Evolutionary conservation across 2,113 vertebrate genomes (phyloP).

Genomic region (Petrocephalus zakoni): DNA sequence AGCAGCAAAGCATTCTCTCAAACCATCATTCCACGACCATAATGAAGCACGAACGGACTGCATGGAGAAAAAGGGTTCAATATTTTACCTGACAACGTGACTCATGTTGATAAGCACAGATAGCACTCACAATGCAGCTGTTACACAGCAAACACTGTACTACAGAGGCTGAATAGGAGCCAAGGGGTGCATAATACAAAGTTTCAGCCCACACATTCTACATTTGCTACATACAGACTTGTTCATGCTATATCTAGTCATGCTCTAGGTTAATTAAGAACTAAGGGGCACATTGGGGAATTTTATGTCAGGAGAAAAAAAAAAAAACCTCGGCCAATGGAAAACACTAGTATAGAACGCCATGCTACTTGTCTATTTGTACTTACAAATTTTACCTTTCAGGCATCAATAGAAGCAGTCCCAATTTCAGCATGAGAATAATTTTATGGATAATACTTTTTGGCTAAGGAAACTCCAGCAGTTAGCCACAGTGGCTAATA

Average conservation of each 20-base stretch:
- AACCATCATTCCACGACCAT: not conserved
- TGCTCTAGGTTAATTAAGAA: not conserved
- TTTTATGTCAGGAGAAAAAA: not conserved
- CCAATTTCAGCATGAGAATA: not conserved
- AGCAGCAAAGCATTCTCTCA: not conserved
- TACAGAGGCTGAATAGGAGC: not conserved
- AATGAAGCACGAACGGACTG: not conserved
- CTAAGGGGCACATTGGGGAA: not conserved
- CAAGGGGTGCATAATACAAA: not conserved
- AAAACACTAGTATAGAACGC: not conserved
- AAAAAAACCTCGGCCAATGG: not conserved
- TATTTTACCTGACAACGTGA: not conserved
- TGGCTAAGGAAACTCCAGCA: not conserved
- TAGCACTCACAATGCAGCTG: not conserved
- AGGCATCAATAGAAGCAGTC: not conserved
- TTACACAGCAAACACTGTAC: not conserved
- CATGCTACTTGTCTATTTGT: not conserved
- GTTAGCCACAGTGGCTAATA: not conserved
- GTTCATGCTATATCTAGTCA: not conserved
- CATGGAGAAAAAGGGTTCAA: not conserved
- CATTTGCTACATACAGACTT: not conserved
- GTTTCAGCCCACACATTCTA: not conserved
- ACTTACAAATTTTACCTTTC: too few relatives aligned
- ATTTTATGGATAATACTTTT: not conserved
- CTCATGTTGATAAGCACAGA: not conserved